Conservation (phyloP, 1,140 invertebrate species). For the Hydropsyche tenuis region DNA sequence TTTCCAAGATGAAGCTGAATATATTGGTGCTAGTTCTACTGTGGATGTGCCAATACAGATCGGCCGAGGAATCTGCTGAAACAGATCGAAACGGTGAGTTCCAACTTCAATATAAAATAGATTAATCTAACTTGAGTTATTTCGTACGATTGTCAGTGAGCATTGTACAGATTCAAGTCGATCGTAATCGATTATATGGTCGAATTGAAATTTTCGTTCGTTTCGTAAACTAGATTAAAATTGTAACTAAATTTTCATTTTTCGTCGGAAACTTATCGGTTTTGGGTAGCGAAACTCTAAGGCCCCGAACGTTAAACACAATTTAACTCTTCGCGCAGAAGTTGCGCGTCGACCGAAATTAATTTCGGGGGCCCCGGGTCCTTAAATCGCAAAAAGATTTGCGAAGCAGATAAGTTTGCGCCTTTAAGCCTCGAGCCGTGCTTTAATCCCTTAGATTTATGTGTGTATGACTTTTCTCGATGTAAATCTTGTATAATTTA, state of each 20-base stretch:
- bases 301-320: background rate
- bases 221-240: no score
- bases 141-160: no score
- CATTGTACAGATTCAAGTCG: no score
- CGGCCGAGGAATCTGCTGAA: background rate
- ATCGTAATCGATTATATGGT: no score
- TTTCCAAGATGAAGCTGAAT: no score
- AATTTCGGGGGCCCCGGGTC: background rate
- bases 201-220: no score
- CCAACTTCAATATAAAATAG: background rate
- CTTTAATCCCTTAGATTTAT: slow-evolving; percentile 18
- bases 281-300: no score
- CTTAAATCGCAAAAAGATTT: slow-evolving; percentile 19
- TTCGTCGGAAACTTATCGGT: no score
- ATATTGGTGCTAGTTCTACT: no score
- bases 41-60: no score
- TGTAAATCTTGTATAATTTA: slow-evolving; percentile 16
- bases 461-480: slow-evolving; percentile 16
- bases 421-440: background rate
- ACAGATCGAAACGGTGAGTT: slow-evolving; percentile 3
- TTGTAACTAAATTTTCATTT: no score
- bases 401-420: background rate
- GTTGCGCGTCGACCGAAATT: slow-evolving; percentile 13
- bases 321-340: slow-evolving; percentile 6
- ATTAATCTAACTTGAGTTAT: no score